phyloP scores from a whole-genome alignment of 2,888 invertebrate genomes.

The Perizoma affinitatum region DNA sequence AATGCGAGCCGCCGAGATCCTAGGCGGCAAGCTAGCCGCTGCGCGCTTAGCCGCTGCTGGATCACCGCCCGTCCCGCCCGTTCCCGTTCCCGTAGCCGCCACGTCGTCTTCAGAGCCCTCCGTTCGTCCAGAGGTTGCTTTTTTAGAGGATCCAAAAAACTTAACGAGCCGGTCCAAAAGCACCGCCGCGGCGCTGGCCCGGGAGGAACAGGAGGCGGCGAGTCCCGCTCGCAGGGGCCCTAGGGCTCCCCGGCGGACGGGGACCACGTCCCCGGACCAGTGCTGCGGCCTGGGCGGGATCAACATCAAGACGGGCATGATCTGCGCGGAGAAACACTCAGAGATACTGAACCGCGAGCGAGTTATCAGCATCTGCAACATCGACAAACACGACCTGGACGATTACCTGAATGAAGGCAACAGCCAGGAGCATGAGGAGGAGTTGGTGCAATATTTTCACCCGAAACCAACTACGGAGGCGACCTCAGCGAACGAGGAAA shows the following conservation, averaged over 20 bases:
- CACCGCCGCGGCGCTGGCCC: slow-evolving; percentile 84
- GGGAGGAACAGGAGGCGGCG: slow-evolving; percentile 81
- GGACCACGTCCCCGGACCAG: slow-evolving; percentile 67
- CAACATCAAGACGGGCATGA: slow-evolving; percentile 72
- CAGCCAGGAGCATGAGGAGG: slow-evolving; percentile 93
- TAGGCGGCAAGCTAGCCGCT: slow-evolving; percentile 72
- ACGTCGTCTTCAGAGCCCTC: slow-evolving; percentile 46
- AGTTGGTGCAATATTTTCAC: slow-evolving; percentile 92
- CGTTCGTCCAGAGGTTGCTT: slow-evolving; percentile 69
- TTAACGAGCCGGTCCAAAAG: slow-evolving; percentile 83
- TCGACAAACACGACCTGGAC: slow-evolving; percentile 91
- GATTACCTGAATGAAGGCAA: slow-evolving; percentile 90
- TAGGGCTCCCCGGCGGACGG: slow-evolving; percentile 48
- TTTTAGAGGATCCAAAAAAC: slow-evolving; percentile 84
- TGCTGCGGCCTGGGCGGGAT: slow-evolving; percentile 80
- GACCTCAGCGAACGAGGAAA: slow-evolving; percentile 42
- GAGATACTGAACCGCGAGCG: slow-evolving; percentile 87
- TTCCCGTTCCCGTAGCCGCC: slow-evolving; percentile 48
- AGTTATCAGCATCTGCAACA: slow-evolving; percentile 89
- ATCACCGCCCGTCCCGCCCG: slow-evolving; percentile 45
- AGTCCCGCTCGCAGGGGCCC: slow-evolving; percentile 79
- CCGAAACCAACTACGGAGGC: slow-evolving; percentile 70
- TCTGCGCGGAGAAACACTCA: slow-evolving; percentile 78
- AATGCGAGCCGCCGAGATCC: slow-evolving; percentile 80
- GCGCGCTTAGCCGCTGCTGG: slow-evolving; percentile 52